Evolutionary conservation across 2,888 invertebrate species (phyloP).

Genomic region (Caenorhabditis sp.): DNA sequence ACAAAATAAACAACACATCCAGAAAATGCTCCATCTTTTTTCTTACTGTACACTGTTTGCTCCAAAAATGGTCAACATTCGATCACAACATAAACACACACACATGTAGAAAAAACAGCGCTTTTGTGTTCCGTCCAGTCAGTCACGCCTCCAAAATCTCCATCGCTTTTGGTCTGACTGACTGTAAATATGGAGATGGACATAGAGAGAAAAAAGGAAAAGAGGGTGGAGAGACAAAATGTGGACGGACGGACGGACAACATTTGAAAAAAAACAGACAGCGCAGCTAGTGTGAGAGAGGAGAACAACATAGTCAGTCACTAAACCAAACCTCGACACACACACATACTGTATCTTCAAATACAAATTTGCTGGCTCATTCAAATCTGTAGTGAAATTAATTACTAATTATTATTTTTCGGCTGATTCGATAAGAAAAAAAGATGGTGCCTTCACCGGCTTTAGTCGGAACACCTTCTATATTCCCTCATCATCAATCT

Average conservation of each 20-base stretch:
- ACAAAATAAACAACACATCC: not conserved
- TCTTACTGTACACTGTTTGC: not conserved
- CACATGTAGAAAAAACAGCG: not conserved
- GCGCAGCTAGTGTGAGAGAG: not conserved
- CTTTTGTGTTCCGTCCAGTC: not conserved
- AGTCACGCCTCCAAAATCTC: not conserved
- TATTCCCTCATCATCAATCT: constrained; percentile 47
- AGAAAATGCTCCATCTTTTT: not conserved
- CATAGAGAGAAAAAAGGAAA: not conserved
- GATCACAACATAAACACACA: not conserved
- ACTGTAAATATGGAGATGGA: not conserved
- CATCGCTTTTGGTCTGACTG: not conserved
- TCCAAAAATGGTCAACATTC: not conserved
- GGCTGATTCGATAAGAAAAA: constrained; percentile 1
- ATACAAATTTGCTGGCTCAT: not conserved
- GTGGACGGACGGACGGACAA: not conserved
- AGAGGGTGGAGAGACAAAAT: not conserved
- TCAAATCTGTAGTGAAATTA: not conserved
- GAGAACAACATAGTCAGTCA: not conserved
- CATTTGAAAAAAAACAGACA: not conserved
- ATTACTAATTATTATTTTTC: not conserved
- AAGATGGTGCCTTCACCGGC: constrained; percentile 48
- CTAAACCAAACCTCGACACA: not conserved
- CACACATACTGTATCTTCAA: not conserved
- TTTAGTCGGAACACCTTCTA: constrained; percentile 38